A percentile compares a stretch with the other conserved stretches of the same genome.
These are phyloP conservation scores for Diadromus collaris DNA, from an alignment of 2,888 invertebrate genomes.

Conservation along the genomic window DNA sequence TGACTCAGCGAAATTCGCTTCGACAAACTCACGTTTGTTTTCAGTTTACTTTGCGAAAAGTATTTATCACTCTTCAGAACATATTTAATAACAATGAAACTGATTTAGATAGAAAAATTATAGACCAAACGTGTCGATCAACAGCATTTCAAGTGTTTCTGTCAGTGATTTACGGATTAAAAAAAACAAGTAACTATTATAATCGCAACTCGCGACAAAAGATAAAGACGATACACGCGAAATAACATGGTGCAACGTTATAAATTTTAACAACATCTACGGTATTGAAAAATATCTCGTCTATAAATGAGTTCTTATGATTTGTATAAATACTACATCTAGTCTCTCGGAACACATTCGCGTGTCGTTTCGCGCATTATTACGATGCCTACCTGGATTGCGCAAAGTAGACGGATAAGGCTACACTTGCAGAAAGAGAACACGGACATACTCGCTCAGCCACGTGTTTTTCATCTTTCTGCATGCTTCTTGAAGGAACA, in stretches of 20 bases:
- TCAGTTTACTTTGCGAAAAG: neutral
- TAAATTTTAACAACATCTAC: conserved; percentile 34
- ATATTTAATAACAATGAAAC: neutral
- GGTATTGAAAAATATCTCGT: conserved; percentile 53
- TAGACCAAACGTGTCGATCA: neutral
- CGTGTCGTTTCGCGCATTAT: conserved; percentile 32
- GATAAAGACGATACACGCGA: neutral
- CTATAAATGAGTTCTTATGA: conserved; percentile 47
- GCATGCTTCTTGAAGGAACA: conserved; percentile 60
- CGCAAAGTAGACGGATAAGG: conserved; percentile 38
- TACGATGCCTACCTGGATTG: conserved; percentile 14
- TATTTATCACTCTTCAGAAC: neutral
- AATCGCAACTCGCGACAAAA: neutral
- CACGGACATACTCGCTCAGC: neutral
- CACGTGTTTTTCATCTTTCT: conserved; percentile 21
- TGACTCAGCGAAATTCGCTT: conserved; percentile 18
- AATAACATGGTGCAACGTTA: neutral
- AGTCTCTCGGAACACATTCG: conserved; percentile 50
- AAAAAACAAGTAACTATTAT: conserved; percentile 10
- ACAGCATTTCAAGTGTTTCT: neutral
- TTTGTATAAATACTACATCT: conserved; percentile 56
- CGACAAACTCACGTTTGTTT: conserved; percentile 11
- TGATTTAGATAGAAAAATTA: neutral
- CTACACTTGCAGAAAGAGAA: conserved; percentile 41
- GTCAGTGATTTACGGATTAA: neutral